Base-by-base conservation (phyloP, 2,888 invertebrate genomes). In the Cactoblastis cactorum region DNA sequence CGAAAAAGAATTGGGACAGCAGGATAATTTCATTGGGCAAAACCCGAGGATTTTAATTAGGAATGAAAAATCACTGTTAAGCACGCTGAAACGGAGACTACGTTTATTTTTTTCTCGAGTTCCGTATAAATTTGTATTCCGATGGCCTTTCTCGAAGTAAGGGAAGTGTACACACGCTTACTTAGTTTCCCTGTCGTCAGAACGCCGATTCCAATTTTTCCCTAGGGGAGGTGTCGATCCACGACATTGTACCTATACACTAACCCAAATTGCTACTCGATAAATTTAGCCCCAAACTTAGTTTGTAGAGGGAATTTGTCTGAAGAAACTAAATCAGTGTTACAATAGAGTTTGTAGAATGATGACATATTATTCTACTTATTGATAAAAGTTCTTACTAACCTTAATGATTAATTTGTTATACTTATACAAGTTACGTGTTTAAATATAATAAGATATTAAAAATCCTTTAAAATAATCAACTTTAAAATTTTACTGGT, bases 121-220 rank as follows among this genome's bases (percentile, higher is more conserved):
- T 62, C 53, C 61, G 58, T 58, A 56, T 47, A 55, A 63, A 76
- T 78, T 71, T 71, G 74, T 78, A 77, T 78, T 77, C 77, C 45
- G 53, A n/a, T 33, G 15, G 22, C 45, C 49, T 67, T 53, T 55
- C 43, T 15, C 52, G 37, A 56, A 59, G 61, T 60, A 59, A 62
- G 58, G 53, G 62, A 64, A 69, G 62, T 68, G 64, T 65, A 65
- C 61, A 62, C 63, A 61, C 61, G 64, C 58, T 65, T 58, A 58
- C 59, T 58, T 57, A 62, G 64, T 59, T 65, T 61, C 51, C 46
- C 53, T 55, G 63, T 59, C 55, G 51, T 53, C 53, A 57, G 50
- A 61, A 56, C 65, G 58, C 53, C 57, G 55, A 60, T 48, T 50
- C 47, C 51, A 61, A 63, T 59, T 61, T 54, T 54, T 53, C 59